A percentile compares a stretch with the other conserved stretches of the same genome.
Evolutionary conservation across 1,140 invertebrate species (phyloP).

Genomic region (Achroia grisella): DNA sequence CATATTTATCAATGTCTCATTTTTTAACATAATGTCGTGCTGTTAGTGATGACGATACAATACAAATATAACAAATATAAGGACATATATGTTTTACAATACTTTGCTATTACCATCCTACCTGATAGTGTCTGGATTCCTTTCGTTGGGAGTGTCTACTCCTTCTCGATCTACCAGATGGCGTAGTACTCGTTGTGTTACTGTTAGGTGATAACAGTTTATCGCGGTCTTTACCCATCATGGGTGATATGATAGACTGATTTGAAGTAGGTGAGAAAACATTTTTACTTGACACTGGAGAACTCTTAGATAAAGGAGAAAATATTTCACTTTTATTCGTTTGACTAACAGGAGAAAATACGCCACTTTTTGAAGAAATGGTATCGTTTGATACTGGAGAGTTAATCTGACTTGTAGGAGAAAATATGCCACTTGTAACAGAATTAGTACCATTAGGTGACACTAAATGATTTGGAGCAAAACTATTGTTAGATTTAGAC

Average conservation of each 20-base stretch:
- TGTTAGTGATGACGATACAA: constrained; percentile 36
- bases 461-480: constrained; percentile 67
- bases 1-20: constrained; percentile 1
- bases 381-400: constrained; percentile 71
- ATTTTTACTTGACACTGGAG: constrained; percentile 61
- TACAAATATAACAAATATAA: constrained; percentile 17
- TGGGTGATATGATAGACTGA: constrained; percentile 68
- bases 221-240: constrained; percentile 66
- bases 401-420: constrained; percentile 71
- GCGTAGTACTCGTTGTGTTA: constrained; percentile 68
- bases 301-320: constrained; percentile 64
- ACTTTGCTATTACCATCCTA: constrained; percentile 27
- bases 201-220: constrained; percentile 71
- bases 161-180: constrained; percentile 69
- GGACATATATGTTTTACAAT: constrained; percentile 15
- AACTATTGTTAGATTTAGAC: constrained; percentile 51
- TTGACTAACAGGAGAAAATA: constrained; percentile 70
- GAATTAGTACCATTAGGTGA: constrained; percentile 74
- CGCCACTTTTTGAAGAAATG: constrained; percentile 68
- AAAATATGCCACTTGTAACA: constrained; percentile 72
- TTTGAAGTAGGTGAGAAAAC: constrained; percentile 67
- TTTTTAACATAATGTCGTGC: constrained; percentile 21
- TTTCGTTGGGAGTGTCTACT: constrained; percentile 74
- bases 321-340: constrained; percentile 70
- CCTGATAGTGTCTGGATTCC: constrained; percentile 80